Percentiles rank a stretch among this genome's conserved stretches.
Conservation (phyloP, 2,797 vertebrate genomes). For the Sebastes minor region DNA sequence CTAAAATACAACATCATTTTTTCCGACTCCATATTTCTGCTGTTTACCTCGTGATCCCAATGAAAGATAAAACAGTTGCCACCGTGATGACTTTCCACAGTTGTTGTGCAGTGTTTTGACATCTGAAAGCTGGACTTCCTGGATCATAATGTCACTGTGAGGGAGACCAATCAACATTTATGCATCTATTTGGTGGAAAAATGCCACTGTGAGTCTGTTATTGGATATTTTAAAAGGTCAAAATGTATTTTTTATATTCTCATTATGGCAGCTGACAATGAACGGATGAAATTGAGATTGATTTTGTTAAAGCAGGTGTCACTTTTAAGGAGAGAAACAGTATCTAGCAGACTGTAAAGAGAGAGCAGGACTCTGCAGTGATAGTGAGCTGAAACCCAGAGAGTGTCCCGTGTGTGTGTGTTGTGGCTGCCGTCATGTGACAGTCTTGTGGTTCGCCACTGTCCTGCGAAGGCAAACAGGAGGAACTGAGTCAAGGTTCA, state of each 20-base stretch:
- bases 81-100: background rate
- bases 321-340: background rate
- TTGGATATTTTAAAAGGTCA: background rate
- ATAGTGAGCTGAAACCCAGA: background rate
- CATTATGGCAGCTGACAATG: too few relatives aligned
- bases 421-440: slow-evolving; percentile 43
- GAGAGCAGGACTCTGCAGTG: background rate
- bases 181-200: background rate
- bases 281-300: background rate
- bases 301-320: background rate
- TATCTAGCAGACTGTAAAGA: background rate
- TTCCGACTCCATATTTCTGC: background rate
- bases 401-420: background rate
- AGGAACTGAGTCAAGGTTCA: slow-evolving; percentile 31
- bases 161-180: background rate
- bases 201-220: background rate
- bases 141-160: background rate
- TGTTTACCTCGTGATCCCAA: background rate
- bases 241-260: background rate
- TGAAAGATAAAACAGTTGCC: background rate
- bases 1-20: background rate
- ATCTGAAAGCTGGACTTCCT: background rate
- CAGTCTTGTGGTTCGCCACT: background rate
- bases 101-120: background rate
- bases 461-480: slow-evolving; percentile 1